These are phyloP conservation scores for Cotesia chilonis DNA, from an alignment of 1,140 invertebrate species.

Conservation along the genomic window DNA sequence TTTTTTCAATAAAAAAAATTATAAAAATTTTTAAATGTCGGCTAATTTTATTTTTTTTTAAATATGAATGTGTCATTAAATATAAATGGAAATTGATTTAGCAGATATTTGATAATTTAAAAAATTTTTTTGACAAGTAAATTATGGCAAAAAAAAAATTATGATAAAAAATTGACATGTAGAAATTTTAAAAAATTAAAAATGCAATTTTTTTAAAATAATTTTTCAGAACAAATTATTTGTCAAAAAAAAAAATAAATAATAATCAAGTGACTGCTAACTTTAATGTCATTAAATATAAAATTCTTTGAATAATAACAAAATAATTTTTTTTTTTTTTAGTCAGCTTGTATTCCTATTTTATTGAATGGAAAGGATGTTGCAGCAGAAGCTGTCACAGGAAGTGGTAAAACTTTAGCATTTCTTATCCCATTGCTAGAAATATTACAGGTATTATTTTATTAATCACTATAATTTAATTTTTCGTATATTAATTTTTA, in stretches of 20 bases:
- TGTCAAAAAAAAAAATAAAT: background rate
- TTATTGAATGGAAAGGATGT: constrained; percentile 92
- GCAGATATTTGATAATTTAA: too few relatives aligned
- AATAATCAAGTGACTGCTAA: background rate
- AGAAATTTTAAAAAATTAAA: too few relatives aligned
- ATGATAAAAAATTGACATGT: too few relatives aligned
- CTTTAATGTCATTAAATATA: background rate
- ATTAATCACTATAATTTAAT: constrained; percentile 8
- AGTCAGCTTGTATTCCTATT: constrained; percentile 91
- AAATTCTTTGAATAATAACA: background rate
- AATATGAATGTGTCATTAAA: too few relatives aligned
- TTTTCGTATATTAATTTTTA: background rate
- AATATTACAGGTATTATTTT: constrained; percentile 74
- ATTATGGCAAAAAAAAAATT: too few relatives aligned
- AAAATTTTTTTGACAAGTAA: too few relatives aligned
- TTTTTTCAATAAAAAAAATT: too few relatives aligned
- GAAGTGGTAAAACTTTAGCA: constrained; percentile 95
- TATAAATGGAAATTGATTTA: too few relatives aligned
- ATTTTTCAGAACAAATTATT: too few relatives aligned
- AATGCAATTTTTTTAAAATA: too few relatives aligned
- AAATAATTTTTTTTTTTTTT: constrained; percentile 32
- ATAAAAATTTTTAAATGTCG: too few relatives aligned
- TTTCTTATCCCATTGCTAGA: constrained; percentile 93
- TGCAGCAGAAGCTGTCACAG: constrained; percentile 95
- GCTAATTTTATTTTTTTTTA: too few relatives aligned